phyloP scores from a whole-genome alignment of 2,797 vertebrate species.

The Chelmon rostratus region DNA sequence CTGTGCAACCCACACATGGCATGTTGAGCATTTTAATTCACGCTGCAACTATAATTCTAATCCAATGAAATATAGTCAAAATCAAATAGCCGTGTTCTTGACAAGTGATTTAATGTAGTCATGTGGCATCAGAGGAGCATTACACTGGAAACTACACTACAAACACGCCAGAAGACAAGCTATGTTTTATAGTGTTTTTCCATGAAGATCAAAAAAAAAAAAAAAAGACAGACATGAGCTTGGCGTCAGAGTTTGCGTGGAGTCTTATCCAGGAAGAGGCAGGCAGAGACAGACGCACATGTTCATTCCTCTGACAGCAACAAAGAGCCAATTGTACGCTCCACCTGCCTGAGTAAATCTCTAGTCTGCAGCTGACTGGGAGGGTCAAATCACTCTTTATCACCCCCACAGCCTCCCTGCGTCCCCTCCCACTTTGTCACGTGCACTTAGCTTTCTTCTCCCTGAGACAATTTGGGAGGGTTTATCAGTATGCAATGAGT shows the following conservation, averaged over 20 bases:
- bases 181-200: slow-evolving; percentile 70
- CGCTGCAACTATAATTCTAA: slow-evolving; percentile 43
- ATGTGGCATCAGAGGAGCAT: slow-evolving; percentile 17
- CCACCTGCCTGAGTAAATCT: slow-evolving; percentile 81
- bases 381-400: slow-evolving; percentile 73
- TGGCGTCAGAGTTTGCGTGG: slow-evolving; percentile 67
- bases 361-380: slow-evolving; percentile 76
- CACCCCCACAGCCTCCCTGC: slow-evolving; percentile 61
- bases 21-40: slow-evolving; percentile 41
- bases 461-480: slow-evolving; percentile 63
- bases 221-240: slow-evolving; percentile 57
- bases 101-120: slow-evolving; percentile 27
- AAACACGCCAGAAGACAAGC: slow-evolving; percentile 39
- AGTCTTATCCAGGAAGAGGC: slow-evolving; percentile 70
- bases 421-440: slow-evolving; percentile 75
- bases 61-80: slow-evolving; percentile 30
- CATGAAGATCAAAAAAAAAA: slow-evolving; percentile 36
- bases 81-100: background rate
- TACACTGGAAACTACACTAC: slow-evolving; percentile 20
- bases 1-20: slow-evolving; percentile 17
- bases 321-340: slow-evolving; percentile 85
- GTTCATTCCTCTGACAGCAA: slow-evolving; percentile 79
- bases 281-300: slow-evolving; percentile 80
- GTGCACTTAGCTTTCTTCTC: slow-evolving; percentile 68
- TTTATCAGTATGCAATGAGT: slow-evolving; percentile 74